Percentiles rank a stretch among this genome's conserved stretches.
phyloP scores from a whole-genome alignment of 2,888 invertebrate genomes.

The Petrolisthes cinctipes region DNA sequence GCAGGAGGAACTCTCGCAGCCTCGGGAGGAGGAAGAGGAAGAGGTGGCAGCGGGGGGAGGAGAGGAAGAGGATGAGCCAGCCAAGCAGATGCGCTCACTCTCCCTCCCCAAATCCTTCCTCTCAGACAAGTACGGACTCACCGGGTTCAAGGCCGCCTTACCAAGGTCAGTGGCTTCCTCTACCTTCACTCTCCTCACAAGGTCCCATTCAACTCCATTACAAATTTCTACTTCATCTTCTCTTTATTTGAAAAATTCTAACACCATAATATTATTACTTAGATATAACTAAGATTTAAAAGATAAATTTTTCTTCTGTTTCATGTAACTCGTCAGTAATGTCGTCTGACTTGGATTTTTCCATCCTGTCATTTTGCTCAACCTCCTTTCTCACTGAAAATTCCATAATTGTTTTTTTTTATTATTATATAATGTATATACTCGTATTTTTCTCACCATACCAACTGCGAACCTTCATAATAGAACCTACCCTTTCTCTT shows the following conservation, averaged over 20 bases:
- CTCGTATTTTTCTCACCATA: too few species aligned
- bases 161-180: constrained; percentile 64
- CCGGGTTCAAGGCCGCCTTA: constrained; percentile 65
- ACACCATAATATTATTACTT: neutral
- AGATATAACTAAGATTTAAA: neutral
- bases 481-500: too few species aligned
- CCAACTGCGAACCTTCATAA: too few species aligned
- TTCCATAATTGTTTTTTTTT: too few species aligned
- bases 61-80: constrained; percentile 69
- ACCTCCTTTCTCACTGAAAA: neutral
- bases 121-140: constrained; percentile 68
- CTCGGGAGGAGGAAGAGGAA: constrained; percentile 67
- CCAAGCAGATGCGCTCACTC: constrained; percentile 71
- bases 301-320: neutral
- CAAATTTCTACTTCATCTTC: neutral
- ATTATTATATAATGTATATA: too few species aligned
- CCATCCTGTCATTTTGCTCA: constrained; percentile 6
- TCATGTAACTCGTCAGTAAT: neutral
- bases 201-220: neutral
- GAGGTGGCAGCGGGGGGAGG: constrained; percentile 67
- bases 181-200: neutral
- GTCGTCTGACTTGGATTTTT: neutral
- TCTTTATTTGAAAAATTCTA: neutral
- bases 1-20: constrained; percentile 66
- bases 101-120: constrained; percentile 74